Evolutionary conservation across 1,140 invertebrate genomes (phyloP).

Genomic region (Hyphantria cunea): DNA sequence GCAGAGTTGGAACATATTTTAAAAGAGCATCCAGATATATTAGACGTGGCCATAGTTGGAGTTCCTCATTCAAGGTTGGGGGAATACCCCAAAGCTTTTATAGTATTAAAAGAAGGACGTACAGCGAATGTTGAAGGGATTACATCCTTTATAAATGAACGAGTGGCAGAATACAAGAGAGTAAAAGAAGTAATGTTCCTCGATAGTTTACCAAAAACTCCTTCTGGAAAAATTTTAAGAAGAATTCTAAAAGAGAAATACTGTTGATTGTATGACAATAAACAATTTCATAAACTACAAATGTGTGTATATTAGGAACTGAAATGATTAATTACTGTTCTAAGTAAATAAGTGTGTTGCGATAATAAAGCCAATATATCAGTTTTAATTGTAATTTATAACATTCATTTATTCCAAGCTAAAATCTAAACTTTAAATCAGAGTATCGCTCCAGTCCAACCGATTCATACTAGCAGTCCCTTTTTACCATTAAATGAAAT

Average conservation of each 20-base stretch:
- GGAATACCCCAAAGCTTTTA: constrained; percentile 32
- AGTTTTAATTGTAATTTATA: no score
- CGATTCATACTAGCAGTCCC: no score
- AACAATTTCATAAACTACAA: no score
- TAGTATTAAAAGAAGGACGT: constrained; percentile 24
- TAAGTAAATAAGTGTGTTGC: no score
- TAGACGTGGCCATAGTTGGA: constrained; percentile 89
- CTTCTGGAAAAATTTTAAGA: constrained; percentile 86
- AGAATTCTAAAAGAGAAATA: constrained; percentile 71
- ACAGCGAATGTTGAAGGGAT: constrained; percentile 58
- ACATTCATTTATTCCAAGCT: no score
- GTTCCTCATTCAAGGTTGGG: constrained; percentile 84
- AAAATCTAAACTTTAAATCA: no score
- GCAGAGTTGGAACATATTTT: constrained; percentile 89
- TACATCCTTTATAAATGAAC: constrained; percentile 60
- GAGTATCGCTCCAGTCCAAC: no score
- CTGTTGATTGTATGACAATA: constrained; percentile 9
- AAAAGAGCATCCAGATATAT: constrained; percentile 84
- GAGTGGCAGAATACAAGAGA: constrained; percentile 74
- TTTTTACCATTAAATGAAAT: no score
- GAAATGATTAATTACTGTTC: no score
- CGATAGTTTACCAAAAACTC: constrained; percentile 84
- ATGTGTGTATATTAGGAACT: no score
- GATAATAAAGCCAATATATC: no score
- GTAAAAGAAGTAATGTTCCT: constrained; percentile 80